phyloP scores from a whole-genome alignment of 1,140 invertebrate species.

The Mycetomoellerius zeteki region DNA sequence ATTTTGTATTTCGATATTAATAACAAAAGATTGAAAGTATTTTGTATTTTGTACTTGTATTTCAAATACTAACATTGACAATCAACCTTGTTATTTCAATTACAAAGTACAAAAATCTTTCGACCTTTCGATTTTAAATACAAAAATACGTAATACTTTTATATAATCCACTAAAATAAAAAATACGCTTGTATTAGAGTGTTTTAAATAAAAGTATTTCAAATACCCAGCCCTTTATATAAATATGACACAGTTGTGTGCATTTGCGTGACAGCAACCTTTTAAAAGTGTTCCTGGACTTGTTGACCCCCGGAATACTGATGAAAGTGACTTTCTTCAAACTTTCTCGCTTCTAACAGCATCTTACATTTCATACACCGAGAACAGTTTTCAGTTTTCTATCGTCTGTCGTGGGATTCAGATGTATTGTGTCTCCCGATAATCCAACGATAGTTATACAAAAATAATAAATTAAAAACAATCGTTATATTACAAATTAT shows the following conservation, averaged over 20 bases:
- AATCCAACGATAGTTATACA: neutral
- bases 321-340: slow-evolving; percentile 78
- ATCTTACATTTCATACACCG: slow-evolving; percentile 46
- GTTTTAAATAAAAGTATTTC: no score
- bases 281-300: neutral
- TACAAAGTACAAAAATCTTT: no score
- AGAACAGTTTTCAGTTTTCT: slow-evolving; percentile 49
- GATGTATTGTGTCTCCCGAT: slow-evolving; percentile 13
- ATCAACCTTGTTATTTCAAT: no score
- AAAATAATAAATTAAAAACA: neutral
- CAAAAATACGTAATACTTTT: no score
- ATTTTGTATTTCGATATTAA: no score
- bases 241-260: neutral
- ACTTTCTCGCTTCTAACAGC: slow-evolving; percentile 74
- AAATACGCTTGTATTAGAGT: no score
- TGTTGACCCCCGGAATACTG: slow-evolving; percentile 7
- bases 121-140: no score
- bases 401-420: slow-evolving; percentile 45
- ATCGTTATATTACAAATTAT: neutral
- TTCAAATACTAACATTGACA: no score
- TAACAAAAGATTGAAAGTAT: no score
- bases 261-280: neutral
- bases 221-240: no score
- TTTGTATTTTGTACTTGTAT: no score
- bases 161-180: no score